Evolutionary conservation across 2,797 vertebrate species (phyloP).

Genomic region (Poecilia velifera): DNA sequence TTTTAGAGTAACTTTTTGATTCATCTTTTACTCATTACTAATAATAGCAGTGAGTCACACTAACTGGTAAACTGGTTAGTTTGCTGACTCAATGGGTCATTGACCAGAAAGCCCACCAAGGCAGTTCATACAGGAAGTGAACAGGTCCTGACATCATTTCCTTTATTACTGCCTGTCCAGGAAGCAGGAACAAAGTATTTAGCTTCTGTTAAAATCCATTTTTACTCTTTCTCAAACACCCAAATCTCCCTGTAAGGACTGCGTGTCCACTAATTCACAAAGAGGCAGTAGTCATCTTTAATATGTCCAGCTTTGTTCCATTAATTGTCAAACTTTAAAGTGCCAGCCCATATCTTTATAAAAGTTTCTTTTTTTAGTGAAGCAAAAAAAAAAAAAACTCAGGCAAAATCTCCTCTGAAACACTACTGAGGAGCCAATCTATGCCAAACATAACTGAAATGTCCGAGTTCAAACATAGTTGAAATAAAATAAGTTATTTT

Average conservation of each 20-base stretch:
- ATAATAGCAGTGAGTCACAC: neutral
- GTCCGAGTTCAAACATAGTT: constrained; percentile 57
- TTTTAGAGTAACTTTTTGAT: neutral
- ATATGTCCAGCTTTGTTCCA: neutral
- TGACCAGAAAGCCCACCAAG: constrained; percentile 58
- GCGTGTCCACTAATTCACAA: constrained; percentile 1
- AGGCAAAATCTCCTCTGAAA: neutral
- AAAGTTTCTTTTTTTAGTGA: neutral
- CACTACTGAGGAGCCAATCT: neutral
- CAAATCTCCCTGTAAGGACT: neutral
- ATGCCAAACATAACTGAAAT: constrained; percentile 34
- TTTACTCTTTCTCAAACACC: constrained; percentile 46
- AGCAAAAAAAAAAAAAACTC: neutral
- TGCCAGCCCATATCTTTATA: neutral
- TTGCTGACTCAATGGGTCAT: constrained; percentile 42
- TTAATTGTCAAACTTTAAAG: neutral
- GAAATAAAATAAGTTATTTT: constrained; percentile 36
- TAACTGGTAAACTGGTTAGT: constrained; percentile 39
- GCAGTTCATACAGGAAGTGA: constrained; percentile 84
- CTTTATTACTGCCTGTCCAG: constrained; percentile 71
- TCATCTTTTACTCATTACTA: neutral
- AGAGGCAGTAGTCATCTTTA: neutral
- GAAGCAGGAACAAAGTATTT: constrained; percentile 67
- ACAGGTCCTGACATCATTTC: constrained; percentile 83
- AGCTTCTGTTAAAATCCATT: constrained; percentile 59